phyloP scores from a whole-genome alignment of 2,113 vertebrate species.

The Eidolon helvum region DNA sequence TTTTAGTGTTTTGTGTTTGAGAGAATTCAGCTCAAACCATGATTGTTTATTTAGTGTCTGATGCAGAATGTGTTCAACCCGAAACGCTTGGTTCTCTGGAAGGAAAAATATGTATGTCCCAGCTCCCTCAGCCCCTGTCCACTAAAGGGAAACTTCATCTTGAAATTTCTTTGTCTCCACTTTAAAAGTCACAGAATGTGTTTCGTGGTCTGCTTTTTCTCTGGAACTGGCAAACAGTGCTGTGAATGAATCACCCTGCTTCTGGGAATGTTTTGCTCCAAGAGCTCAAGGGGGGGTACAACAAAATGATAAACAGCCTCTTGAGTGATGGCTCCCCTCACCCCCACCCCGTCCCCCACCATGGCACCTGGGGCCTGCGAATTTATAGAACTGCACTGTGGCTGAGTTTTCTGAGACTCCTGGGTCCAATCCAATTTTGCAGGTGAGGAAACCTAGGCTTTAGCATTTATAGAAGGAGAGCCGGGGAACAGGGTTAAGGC shows the following conservation, averaged over 20 bases:
- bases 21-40: neutral
- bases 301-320: neutral
- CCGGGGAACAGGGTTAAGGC: neutral
- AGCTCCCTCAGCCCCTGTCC: neutral
- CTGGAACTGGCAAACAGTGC: conserved; percentile 55
- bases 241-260: conserved; percentile 52
- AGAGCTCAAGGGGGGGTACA: conserved; percentile 45
- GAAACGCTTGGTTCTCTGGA: neutral
- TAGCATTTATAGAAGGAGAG: neutral
- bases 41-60: neutral
- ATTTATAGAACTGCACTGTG: neutral
- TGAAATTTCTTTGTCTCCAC: conserved; percentile 35
- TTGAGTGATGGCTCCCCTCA: neutral
- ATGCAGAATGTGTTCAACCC: too few relatives aligned
- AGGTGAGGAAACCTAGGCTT: neutral
- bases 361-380: neutral
- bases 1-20: neutral
- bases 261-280: conserved; percentile 49
- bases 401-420: neutral
- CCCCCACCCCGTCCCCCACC: too few relatives aligned
- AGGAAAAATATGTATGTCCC: neutral
- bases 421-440: neutral
- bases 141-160: neutral
- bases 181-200: neutral
- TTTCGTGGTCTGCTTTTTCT: conserved; percentile 52